These are phyloP conservation scores for Drosophila neonasuta DNA, from an alignment of 2,888 invertebrate genomes.

Conservation along the genomic window DNA sequence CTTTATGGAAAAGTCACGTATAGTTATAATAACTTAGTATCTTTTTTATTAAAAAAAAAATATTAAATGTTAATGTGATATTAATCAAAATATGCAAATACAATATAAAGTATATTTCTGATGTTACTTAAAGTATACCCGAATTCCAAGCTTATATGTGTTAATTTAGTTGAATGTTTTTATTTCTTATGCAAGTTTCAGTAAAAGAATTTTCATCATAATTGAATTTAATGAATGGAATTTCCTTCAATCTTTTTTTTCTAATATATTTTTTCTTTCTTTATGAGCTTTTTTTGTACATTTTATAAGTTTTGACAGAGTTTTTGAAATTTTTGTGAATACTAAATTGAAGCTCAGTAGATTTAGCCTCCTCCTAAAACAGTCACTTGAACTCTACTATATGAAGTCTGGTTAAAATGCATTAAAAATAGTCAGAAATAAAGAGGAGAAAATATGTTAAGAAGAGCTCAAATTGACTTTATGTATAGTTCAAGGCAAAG, in stretches of 20 bases:
- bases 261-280: background rate
- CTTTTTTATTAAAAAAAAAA: no score
- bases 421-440: background rate
- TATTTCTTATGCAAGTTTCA: no score
- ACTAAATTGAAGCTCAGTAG: background rate
- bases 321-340: background rate
- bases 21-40: no score
- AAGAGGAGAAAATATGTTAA: background rate
- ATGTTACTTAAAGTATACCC: no score
- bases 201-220: no score
- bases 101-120: no score
- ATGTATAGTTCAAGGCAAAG: slow-evolving; percentile 45
- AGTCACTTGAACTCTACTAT: background rate
- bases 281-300: background rate
- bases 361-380: background rate
- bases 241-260: background rate
- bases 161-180: no score
- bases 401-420: background rate
- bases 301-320: background rate
- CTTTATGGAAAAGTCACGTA: no score
- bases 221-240: no score
- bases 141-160: no score
- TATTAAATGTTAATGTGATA: no score
- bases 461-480: slow-evolving; percentile 18
- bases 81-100: no score